Evolutionary conservation across 2,888 invertebrate species (phyloP), one percentile per base, ranked within the genome.

Genomic region (Gastracanthus pulcherrimus): DNA sequence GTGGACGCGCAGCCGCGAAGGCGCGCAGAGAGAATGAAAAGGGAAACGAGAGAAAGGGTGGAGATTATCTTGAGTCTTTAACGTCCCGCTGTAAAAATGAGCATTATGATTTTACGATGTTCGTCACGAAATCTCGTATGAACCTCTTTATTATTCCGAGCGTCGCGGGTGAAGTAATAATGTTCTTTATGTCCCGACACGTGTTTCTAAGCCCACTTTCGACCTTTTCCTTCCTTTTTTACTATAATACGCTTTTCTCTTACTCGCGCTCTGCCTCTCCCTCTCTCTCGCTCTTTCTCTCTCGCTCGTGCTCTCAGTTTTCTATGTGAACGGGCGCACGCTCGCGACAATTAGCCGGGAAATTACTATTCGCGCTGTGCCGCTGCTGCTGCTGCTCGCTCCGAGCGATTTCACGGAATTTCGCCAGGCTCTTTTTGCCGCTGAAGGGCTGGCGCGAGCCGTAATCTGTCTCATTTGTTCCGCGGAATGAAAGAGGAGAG

Each of bases 81-180:
- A 75, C 41, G 72, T 19, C 13, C 26, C 55, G 58, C 13, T 26
- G 66, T 80, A 80, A 80, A 80, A 76, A 71, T 71, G 80, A 71
- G 76, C 76, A 80, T 76, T 80, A 76, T 76, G 80, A 80, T 76
- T 80, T 80, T 80, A 80, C 71, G 80, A 80, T 81, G 72, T 81
- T 77, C 81, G 77, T 81, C 77, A 81, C 77, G 77, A 71, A 81
- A 77, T 74, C 77, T 60, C 72, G 72, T 64, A 58, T 36, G 76
- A 77, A 71, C 62, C 81, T 81, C 81, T 72, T 81, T 69, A 81
- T 77, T 81, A 81, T 77, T 81, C 81, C 69, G 9, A 66, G 26
- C 66, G 16, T 66, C 45, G 60, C 55, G 7, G 41, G 76, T 70
- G 70, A 36, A 75, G 81, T 81, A 81, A 81, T 81, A 81, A 81